These are phyloP conservation scores for Tachycineta bicolor DNA, from an alignment of 2,113 vertebrate species.

Conservation along the genomic window DNA sequence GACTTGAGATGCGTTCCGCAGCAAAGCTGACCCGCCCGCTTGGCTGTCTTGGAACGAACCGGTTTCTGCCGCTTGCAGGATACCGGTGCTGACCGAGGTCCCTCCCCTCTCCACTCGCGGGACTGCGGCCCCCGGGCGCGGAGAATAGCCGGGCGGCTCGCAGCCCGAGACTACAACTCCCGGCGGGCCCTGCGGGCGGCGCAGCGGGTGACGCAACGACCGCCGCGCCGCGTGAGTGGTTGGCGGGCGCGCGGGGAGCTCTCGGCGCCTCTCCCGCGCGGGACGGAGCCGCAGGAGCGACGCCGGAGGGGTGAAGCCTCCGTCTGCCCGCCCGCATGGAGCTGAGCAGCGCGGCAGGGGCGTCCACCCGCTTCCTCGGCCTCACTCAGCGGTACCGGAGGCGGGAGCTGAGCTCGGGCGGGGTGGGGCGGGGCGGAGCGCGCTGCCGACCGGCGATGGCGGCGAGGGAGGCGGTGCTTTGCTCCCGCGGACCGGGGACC, in stretches of 20 bases:
- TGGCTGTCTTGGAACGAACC: not conserved
- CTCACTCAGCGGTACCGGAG: conserved; percentile 38
- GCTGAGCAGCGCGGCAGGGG: not conserved
- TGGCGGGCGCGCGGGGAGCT: not conserved
- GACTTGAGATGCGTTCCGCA: too few species aligned
- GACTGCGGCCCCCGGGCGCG: not conserved
- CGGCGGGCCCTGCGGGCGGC: not conserved
- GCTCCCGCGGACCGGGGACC: not conserved
- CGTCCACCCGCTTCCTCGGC: not conserved
- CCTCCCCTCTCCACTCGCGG: too few species aligned
- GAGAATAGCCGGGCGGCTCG: fast-evolving
- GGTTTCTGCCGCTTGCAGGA: not conserved
- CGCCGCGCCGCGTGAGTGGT: not conserved
- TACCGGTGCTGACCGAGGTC: too few species aligned
- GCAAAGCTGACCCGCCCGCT: not conserved
- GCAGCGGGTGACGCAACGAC: not conserved
- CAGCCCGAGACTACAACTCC: conserved; percentile 11
- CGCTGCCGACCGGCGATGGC: not conserved
- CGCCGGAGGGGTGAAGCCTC: not conserved
- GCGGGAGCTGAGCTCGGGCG: not conserved
- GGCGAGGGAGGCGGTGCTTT: not conserved
- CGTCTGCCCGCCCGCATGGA: not conserved
- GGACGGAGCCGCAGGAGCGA: not conserved
- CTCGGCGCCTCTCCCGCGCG: not conserved
- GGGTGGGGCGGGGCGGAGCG: not conserved